Percentiles rank a stretch among this genome's conserved stretches.
phyloP scores from a whole-genome alignment of 1,140 invertebrate genomes.

The Bombus breviceps region DNA sequence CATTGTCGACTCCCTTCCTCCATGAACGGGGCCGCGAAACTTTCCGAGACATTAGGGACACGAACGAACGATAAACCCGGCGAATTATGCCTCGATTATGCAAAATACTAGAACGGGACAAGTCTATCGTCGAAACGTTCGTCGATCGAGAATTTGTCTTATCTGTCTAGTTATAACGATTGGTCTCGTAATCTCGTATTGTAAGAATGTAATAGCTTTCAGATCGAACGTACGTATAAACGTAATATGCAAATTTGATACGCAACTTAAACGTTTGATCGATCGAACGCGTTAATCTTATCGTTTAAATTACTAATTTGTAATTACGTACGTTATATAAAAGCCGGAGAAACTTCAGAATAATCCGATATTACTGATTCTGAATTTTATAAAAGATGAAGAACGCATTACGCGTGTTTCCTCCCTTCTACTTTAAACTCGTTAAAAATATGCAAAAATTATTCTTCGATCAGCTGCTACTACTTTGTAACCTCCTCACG shows the following conservation, averaged over 20 bases:
- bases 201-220: no score
- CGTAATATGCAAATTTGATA: no score
- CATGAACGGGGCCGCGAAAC: constrained; percentile 30
- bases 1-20: constrained; percentile 64
- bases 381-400: no score
- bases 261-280: no score
- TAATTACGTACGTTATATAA: no score
- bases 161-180: not conserved
- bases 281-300: no score
- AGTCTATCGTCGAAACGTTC: not conserved
- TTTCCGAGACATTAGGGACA: constrained; percentile 69
- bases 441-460: not conserved
- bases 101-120: constrained; percentile 56
- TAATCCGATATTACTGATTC: no score
- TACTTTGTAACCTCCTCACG: constrained; percentile 43
- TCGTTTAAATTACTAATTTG: no score
- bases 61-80: constrained; percentile 71
- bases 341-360: no score
- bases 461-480: not conserved
- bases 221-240: no score
- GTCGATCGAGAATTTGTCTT: not conserved
- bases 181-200: not conserved
- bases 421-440: not conserved
- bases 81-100: constrained; percentile 73
- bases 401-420: no score